Percentiles rank a stretch among this genome's conserved stretches.
Evolutionary conservation across 2,797 vertebrate species (phyloP).

Genomic region (Sarcophilus harrisii): DNA sequence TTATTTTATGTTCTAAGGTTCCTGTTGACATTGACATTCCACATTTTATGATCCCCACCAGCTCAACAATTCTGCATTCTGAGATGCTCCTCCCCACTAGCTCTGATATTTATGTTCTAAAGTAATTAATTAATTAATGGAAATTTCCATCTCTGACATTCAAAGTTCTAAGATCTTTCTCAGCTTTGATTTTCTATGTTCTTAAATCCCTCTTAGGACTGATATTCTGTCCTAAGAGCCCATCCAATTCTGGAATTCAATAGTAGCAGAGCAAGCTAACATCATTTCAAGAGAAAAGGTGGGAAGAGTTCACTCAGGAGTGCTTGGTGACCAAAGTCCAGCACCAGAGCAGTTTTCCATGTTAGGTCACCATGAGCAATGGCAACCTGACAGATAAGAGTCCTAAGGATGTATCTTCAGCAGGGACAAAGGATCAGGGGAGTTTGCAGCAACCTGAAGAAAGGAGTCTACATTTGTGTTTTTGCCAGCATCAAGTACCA

Average conservation of each 20-base stretch:
- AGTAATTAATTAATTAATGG: too few relatives aligned
- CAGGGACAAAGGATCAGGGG: not conserved
- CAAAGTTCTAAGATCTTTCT: not conserved
- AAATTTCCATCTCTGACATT: too few relatives aligned
- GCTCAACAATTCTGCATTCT: not conserved
- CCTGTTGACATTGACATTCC: not conserved
- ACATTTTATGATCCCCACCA: not conserved
- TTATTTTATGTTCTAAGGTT: not conserved
- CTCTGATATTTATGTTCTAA: not conserved
- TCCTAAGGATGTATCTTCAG: not conserved
- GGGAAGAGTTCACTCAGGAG: not conserved
- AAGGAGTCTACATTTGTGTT: not conserved
- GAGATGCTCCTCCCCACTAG: not conserved
- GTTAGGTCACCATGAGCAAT: not conserved
- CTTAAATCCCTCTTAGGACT: not conserved
- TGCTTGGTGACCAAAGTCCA: not conserved
- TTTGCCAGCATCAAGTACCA: not conserved
- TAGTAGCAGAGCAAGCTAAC: not conserved
- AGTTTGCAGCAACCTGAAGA: not conserved
- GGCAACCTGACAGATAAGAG: not conserved
- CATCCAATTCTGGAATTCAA: not conserved
- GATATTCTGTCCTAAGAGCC: not conserved
- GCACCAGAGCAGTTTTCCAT: not conserved
- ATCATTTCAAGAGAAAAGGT: not conserved
- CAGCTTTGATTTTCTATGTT: not conserved